These are phyloP conservation scores for Aphrocallistes beatrix DNA, from an alignment of 37 sponge, comb jelly and placozoan genomes.

Conservation along the genomic window DNA sequence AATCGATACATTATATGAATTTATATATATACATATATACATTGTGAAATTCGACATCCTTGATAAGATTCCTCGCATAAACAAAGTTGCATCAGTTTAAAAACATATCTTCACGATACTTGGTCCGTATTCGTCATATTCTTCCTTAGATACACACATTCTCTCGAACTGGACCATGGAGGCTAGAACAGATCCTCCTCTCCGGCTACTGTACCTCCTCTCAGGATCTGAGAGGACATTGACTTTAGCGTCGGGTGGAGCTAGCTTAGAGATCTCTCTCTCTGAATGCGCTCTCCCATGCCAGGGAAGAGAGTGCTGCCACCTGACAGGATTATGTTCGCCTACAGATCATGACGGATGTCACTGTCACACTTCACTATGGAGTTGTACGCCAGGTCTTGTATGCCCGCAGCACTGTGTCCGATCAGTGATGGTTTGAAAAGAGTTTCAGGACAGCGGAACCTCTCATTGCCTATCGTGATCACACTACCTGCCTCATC, in stretches of 20 bases:
- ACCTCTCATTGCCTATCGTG: constrained; percentile 32
- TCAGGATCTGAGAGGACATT: constrained; percentile 46
- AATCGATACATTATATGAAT: no score
- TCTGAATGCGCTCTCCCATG: constrained; percentile 50
- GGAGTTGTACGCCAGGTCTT: constrained; percentile 29
- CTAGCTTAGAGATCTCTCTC: constrained; percentile 38
- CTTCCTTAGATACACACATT: constrained; percentile 42
- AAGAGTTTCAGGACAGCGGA: constrained; percentile 28
- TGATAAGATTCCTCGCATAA: no score
- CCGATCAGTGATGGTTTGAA: constrained; percentile 37
- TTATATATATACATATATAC: no score
- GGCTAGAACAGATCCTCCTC: constrained; percentile 45
- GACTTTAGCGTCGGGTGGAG: constrained; percentile 37
- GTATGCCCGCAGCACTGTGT: constrained; percentile 17
- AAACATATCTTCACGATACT: no score
- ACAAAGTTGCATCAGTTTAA: no score
- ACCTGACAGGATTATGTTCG: constrained; percentile 30
- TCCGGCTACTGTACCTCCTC: constrained; percentile 44
- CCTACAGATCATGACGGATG: constrained; percentile 28
- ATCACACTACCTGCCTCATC: constrained; percentile 30
- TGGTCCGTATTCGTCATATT: constrained; percentile 43
- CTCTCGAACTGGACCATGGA: constrained; percentile 36
- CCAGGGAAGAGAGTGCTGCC: constrained; percentile 36
- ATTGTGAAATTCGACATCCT: no score
- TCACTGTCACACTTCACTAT: constrained; percentile 35